Base-by-base conservation (phyloP, 1,140 invertebrate genomes). In the Triops cancriformis region DNA sequence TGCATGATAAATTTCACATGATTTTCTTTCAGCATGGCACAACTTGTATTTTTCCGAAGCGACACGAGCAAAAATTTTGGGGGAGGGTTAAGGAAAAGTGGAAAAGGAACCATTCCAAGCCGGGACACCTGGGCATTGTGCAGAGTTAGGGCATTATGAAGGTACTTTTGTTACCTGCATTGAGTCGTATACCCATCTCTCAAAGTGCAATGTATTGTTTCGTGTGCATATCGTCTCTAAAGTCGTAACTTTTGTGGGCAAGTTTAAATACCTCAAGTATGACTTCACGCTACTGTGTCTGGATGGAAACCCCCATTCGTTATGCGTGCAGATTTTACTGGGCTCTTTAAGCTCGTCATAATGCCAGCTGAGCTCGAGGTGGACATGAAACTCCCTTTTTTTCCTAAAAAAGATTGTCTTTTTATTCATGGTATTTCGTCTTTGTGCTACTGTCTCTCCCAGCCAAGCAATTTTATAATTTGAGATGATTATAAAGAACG, bases 401-500 rank as follows among this genome's bases (percentile, higher is more conserved):
- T 4, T 18, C 6, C 5, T 12, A 18, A 64, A 64, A 64, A 64
- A 23, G 51, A 64, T 23, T 64, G 51, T 64, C 51, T 64, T 64
- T 64, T 64, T 64, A 64, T 64, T 23, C 51, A 23, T 64, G 31
- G 31, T 37, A 37, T 37, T 37, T 37, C 31, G 31, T 23, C 23
- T 64, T 64, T 64, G 51, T 64, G 51, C 51, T 64, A 64, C 51
- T 64, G 51, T 64, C 51, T 64, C 23, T 23, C 31, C 51, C 23
- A 64, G 2, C 51, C 51, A 64, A 64, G 51, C 51, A 64, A 64
- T 64, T 64, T 64, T 64, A 64, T 64, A 64, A 64, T 64, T 64
- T 64, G n/a, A 64, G 51, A 64, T 64, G n/a, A 64, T 64, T 64
- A 64, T 64, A 64, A 64, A 64, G 51, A 64, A 23, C 10, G n/a